Evolutionary conservation across 2,888 invertebrate species (phyloP).

Genomic region (Lithophane leautieri): DNA sequence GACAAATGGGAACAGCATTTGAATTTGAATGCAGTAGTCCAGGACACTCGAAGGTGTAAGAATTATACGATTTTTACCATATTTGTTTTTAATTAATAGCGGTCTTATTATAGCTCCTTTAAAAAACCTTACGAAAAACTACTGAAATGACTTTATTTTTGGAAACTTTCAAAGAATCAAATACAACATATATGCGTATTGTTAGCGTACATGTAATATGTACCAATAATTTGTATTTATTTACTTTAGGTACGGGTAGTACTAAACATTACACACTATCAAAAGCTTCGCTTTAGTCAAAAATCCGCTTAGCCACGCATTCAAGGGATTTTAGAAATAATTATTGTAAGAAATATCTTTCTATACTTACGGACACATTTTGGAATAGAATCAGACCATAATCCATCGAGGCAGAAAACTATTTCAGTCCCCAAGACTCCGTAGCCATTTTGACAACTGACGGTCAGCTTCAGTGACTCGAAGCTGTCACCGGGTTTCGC

Average conservation of each 20-base stretch:
- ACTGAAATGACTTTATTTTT: not conserved
- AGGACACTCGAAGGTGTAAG: not conserved
- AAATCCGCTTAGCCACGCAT: not conserved
- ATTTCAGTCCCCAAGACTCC: slow-evolving; percentile 60
- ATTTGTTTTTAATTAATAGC: not conserved
- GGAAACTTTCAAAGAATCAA: not conserved
- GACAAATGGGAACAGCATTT: not conserved
- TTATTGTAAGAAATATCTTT: not conserved
- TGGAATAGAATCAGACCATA: slow-evolving; percentile 69
- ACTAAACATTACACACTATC: not conserved
- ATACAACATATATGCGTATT: not conserved
- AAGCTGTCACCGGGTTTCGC: slow-evolving; percentile 72
- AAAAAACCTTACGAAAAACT: not conserved
- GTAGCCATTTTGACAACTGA: slow-evolving; percentile 75
- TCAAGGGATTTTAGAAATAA: not conserved
- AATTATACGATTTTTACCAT: too few species aligned
- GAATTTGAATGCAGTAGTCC: not conserved
- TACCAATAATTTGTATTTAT: not conserved
- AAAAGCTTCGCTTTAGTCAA: not conserved
- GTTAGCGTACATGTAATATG: too few species aligned
- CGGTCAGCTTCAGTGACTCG: slow-evolving; percentile 68
- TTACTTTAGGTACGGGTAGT: not conserved
- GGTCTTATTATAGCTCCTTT: slow-evolving; percentile 14
- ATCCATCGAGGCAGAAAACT: slow-evolving; percentile 73
- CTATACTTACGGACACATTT: slow-evolving; percentile 67